Evolutionary conservation across 2,888 invertebrate species (phyloP).

Genomic region (Gari tellinella): DNA sequence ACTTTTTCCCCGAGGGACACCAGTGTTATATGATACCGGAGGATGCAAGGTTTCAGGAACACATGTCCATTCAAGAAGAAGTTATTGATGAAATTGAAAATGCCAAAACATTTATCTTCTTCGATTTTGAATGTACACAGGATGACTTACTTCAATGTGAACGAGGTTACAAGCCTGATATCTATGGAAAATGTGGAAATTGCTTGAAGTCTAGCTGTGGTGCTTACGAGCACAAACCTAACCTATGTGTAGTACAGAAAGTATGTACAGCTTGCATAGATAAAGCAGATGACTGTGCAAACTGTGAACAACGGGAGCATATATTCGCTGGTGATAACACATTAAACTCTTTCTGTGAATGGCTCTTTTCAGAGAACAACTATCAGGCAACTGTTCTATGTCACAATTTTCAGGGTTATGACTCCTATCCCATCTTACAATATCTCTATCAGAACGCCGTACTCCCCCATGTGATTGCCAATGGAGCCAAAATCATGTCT

Average conservation of each 20-base stretch:
- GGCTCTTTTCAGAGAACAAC: slow-evolving; percentile 38
- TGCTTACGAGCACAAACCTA: too few relatives aligned
- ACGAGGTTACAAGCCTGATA: slow-evolving; percentile 2
- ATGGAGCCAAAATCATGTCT: slow-evolving; percentile 23
- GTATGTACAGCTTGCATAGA: slow-evolving; percentile 14
- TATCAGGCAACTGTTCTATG: slow-evolving; percentile 16
- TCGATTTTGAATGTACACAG: too few relatives aligned
- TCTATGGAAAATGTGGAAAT: slow-evolving; percentile 22
- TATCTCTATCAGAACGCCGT: slow-evolving; percentile 32
- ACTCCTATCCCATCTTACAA: slow-evolving; percentile 30
- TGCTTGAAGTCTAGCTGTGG: too few relatives aligned
- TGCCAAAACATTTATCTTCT: too few relatives aligned
- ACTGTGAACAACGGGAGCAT: slow-evolving; percentile 23
- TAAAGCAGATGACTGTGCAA: slow-evolving; percentile 7
- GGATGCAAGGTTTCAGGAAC: background rate
- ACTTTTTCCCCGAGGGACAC: slow-evolving; percentile 14
- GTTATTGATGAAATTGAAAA: slow-evolving; percentile 2
- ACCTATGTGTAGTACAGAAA: too few relatives aligned
- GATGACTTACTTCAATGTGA: slow-evolving; percentile 24
- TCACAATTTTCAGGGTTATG: too few relatives aligned
- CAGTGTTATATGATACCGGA: slow-evolving; percentile 23
- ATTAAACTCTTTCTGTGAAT: too few relatives aligned
- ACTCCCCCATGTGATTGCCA: slow-evolving; percentile 24
- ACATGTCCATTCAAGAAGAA: slow-evolving; percentile 7
- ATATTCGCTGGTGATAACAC: slow-evolving; percentile 13